These are phyloP conservation scores for Centropyge bicolor DNA, from an alignment of 2,797 vertebrate genomes.

Conservation along the genomic window DNA sequence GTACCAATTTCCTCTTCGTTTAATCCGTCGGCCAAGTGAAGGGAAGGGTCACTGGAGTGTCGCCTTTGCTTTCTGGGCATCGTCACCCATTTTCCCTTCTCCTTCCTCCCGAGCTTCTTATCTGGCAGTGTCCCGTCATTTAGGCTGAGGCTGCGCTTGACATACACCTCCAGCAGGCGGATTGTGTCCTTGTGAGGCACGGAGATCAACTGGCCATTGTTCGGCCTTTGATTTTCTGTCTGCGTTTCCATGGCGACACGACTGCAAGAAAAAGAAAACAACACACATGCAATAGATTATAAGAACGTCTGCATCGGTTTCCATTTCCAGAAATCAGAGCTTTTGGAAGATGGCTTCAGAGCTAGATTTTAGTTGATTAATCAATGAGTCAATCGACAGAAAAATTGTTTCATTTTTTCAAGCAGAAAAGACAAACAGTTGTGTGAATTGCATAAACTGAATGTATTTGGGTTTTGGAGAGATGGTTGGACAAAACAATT, in stretches of 20 bases:
- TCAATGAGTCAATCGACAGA: not conserved
- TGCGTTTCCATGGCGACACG: slow-evolving; percentile 64
- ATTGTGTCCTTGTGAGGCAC: slow-evolving; percentile 85
- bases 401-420: not conserved
- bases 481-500: not conserved
- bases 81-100: slow-evolving; percentile 74
- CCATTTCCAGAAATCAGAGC: not conserved
- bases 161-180: slow-evolving; percentile 86
- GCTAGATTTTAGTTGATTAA: not conserved
- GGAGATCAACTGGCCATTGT: slow-evolving; percentile 77
- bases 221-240: slow-evolving; percentile 19
- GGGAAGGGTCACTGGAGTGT: slow-evolving; percentile 82
- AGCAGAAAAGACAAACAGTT: not conserved
- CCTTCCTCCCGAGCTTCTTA: slow-evolving; percentile 8
- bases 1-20: not conserved
- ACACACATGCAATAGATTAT: not conserved
- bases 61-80: slow-evolving; percentile 44
- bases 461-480: not conserved
- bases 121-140: slow-evolving; percentile 65
- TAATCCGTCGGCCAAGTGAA: slow-evolving; percentile 18
- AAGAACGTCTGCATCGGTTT: not conserved
- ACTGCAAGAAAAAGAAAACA: slow-evolving; percentile 33
- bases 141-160: slow-evolving; percentile 85
- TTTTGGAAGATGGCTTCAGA: not conserved
- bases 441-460: not conserved